Percentiles rank a stretch among this genome's conserved stretches.
These are phyloP conservation scores for Rhynchotus rufescens DNA, from an alignment of 2,797 vertebrate genomes.

Conservation along the genomic window DNA sequence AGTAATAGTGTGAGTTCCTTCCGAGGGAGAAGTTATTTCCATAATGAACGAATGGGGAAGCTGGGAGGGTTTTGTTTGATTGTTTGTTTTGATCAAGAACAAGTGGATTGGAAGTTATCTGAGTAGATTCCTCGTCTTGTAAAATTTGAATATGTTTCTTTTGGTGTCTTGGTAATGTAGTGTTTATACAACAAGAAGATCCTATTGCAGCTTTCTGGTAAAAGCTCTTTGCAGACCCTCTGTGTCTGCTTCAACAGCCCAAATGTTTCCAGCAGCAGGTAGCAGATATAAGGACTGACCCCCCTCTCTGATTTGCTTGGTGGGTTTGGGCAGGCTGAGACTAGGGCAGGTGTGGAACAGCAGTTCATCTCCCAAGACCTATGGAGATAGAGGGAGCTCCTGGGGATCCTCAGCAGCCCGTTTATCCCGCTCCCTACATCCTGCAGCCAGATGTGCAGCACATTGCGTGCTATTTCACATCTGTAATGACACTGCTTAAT, in stretches of 20 bases:
- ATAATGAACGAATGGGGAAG: background rate
- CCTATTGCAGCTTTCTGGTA: background rate
- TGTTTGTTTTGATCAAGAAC: slow-evolving; percentile 37
- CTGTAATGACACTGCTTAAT: background rate
- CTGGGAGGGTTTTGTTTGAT: slow-evolving; percentile 20
- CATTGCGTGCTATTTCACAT: background rate
- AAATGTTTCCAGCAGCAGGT: rapidly evolving
- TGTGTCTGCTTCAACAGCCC: background rate
- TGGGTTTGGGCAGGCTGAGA: background rate
- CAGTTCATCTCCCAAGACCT: background rate
- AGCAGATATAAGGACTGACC: rapidly evolving
- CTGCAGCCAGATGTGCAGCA: background rate
- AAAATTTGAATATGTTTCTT: background rate
- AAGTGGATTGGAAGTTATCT: background rate
- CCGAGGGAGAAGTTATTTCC: slow-evolving; percentile 15
- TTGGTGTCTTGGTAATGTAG: background rate
- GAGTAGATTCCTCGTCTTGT: background rate
- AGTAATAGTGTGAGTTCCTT: background rate
- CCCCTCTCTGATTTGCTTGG: background rate
- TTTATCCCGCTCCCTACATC: too few species aligned
- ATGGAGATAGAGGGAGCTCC: background rate
- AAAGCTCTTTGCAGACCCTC: background rate
- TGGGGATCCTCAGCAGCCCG: background rate
- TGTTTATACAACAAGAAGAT: background rate
- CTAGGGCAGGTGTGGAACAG: background rate